phyloP scores from a whole-genome alignment of 1,140 invertebrate genomes.

The Pteromalus puparum region DNA sequence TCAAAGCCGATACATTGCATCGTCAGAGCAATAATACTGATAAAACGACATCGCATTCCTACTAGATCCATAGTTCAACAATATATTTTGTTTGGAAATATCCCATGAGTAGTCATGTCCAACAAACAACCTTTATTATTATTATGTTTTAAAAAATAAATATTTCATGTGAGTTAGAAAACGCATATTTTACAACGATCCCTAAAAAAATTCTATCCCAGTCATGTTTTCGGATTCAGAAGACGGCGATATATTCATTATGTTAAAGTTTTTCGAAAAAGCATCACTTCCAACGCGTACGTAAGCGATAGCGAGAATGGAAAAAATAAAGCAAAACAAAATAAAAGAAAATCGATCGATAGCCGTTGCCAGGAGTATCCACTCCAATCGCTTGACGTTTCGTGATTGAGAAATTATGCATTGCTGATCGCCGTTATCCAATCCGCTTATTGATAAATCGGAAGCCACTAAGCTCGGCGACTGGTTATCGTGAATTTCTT shows the following conservation, averaged over 20 bases:
- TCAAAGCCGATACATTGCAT: too few relatives aligned
- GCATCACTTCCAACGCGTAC: conserved; percentile 36
- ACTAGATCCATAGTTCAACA: too few relatives aligned
- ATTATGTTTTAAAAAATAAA: too few relatives aligned
- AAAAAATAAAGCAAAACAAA: conserved; percentile 76
- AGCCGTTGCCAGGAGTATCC: conserved; percentile 78
- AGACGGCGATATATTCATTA: background rate
- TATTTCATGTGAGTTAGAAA: too few relatives aligned
- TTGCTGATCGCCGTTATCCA: conserved; percentile 64
- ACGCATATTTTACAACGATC: too few relatives aligned
- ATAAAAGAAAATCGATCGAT: conserved; percentile 79
- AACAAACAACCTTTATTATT: too few relatives aligned
- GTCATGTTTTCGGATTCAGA: background rate
- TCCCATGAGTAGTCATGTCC: too few relatives aligned
- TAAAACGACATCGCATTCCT: too few relatives aligned
- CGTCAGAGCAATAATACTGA: too few relatives aligned
- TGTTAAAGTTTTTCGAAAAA: conserved; percentile 1
- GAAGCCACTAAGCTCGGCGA: conserved; percentile 57
- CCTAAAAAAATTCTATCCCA: background rate
- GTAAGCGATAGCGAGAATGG: conserved; percentile 75
- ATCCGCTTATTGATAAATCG: conserved; percentile 57
- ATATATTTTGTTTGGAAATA: too few relatives aligned
- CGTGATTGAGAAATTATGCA: conserved; percentile 67
- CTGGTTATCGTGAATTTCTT: conserved; percentile 46
- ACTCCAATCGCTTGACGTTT: conserved; percentile 76